Percentiles rank a stretch among this genome's conserved stretches.
Conservation (phyloP, 2,888 invertebrate species). For the Dicyrtomina minuta region DNA sequence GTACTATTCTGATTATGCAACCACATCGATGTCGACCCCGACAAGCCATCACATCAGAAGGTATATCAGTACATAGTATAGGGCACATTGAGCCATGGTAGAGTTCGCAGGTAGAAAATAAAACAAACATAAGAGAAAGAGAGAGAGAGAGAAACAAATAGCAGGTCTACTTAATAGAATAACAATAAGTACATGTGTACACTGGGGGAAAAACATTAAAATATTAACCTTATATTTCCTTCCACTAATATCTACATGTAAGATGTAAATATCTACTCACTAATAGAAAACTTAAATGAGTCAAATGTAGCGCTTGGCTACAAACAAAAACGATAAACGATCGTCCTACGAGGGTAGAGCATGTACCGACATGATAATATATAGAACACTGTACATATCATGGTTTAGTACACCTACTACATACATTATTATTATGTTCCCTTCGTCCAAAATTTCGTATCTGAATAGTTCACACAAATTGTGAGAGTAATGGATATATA, state of each 20-base stretch:
- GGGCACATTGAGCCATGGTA: not conserved
- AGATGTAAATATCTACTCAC: too few species aligned
- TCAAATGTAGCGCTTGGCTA: slow-evolving; percentile 15
- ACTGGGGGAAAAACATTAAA: too few species aligned
- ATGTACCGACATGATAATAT: not conserved
- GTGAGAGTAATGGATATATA: too few species aligned
- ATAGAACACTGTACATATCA: too few species aligned
- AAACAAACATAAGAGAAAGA: slow-evolving; percentile 5
- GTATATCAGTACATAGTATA: too few species aligned
- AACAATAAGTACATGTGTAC: too few species aligned
- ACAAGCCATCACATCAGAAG: not conserved
- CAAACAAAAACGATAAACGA: slow-evolving; percentile 15
- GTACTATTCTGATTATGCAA: not conserved
- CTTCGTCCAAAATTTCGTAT: too few species aligned
- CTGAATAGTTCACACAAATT: not conserved
- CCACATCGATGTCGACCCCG: not conserved
- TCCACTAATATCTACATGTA: too few species aligned
- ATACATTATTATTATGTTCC: not conserved
- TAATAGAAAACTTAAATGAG: slow-evolving; percentile 1
- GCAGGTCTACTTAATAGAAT: not conserved
- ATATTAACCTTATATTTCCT: too few species aligned
- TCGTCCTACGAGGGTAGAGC: not conserved
- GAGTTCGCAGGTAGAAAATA: not conserved
- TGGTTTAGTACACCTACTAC: too few species aligned
- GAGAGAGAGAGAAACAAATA: slow-evolving; percentile 9